phyloP scores from a whole-genome alignment of 2,888 invertebrate genomes.

The Linnaemya tessellans region DNA sequence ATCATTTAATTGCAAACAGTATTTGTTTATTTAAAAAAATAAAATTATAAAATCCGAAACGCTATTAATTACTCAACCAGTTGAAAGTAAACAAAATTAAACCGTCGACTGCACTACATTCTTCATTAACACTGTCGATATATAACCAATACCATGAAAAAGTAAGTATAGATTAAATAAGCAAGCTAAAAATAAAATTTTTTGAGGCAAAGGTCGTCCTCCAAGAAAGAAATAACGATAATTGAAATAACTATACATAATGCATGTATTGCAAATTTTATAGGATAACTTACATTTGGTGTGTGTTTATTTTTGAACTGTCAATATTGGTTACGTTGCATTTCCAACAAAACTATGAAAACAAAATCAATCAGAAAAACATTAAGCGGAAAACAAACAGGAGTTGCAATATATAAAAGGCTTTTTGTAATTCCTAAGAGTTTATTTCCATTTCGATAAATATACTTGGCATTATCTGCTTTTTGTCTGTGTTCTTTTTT shows the following conservation, averaged over 20 bases:
- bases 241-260: conserved; percentile 27
- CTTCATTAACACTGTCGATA: conserved; percentile 7
- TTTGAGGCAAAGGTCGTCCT: conserved; percentile 58
- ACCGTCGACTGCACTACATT: no score
- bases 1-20: no score
- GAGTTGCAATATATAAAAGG: conserved; percentile 36
- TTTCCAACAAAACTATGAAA: conserved; percentile 23
- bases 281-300: conserved; percentile 31
- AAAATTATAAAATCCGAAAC: no score
- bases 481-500: conserved; percentile 13
- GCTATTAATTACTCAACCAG: no score
- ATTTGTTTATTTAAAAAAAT: no score
- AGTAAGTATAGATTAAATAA: conserved; percentile 9
- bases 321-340: conserved; percentile 52
- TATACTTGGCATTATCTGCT: conserved; percentile 28
- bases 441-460: conserved; percentile 54
- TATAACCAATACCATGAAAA: conserved; percentile 17
- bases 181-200: conserved; percentile 11
- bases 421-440: conserved; percentile 60
- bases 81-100: no score
- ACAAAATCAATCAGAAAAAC: conserved; percentile 10
- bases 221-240: conserved; percentile 30
- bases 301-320: not conserved
- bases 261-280: conserved; percentile 10
- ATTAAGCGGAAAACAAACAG: conserved; percentile 36